Base-by-base conservation (phyloP, 2,797 vertebrate species). In the Limnodromus scolopaceus region DNA sequence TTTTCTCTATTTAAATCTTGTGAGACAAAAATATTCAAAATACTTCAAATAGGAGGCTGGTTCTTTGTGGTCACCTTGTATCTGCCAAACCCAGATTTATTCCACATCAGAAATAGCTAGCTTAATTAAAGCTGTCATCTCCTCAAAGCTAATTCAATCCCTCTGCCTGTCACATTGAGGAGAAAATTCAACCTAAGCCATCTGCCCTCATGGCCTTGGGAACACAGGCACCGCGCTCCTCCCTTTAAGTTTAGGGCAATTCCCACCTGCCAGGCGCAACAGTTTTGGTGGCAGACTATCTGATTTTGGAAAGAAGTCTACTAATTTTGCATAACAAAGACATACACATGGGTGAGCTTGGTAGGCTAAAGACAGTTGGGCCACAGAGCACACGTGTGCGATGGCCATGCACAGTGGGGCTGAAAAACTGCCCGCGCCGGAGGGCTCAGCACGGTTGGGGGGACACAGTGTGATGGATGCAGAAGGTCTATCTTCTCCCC, bases 321-420 rank as follows among this genome's bases (percentile, higher is more conserved):
- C 17, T 34, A 30, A 54, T 81, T 85, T 64, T 49, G 30, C 6
- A 0, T 46, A 71, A 77, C 10, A 82, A 77, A 51, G 19, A 27
- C 9, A 34, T 6, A 55, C 0, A 18, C 1, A 1, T 6, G 53
- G 12, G 14, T 8, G 57, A 87, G 10, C 18, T 41, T 17, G 38
- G 55, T 6, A 28, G 23, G 23, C 28, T 46, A 48, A 78, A 69
- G 55, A 32, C 11, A 81, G 55, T 25, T 14, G 16, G 5, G 11
- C 46, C 11, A 49, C 27, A 39, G 32, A 38, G 46, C 30, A 12
- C 11, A 20, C 13, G 12, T 4, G 14, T 1, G 2, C 11, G 11
- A 11, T 2, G 3, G 28, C 36, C 0, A 1, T 6, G 30, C 16
- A 13, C 0, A 4, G 57, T 2, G 2, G 7, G 27, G 16, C 30